phyloP scores from a whole-genome alignment of 1,140 invertebrate genomes.

The Papilio aristodemus region DNA sequence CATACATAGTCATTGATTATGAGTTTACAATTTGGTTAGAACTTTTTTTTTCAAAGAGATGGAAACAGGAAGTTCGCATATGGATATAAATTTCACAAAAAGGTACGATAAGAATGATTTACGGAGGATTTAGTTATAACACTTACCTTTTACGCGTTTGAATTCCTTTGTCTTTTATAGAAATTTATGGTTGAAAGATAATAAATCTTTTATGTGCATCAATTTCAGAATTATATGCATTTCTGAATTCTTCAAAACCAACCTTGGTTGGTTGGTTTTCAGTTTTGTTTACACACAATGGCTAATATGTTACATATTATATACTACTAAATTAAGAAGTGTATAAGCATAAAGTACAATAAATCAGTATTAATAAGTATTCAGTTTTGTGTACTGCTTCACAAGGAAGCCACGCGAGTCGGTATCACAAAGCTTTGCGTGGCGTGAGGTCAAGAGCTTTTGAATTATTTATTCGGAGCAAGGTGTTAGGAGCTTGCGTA shows the following conservation, averaged over 20 bases:
- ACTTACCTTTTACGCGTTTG: conserved; percentile 9
- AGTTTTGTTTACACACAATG: too few relatives aligned
- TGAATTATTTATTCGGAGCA: conserved; percentile 16
- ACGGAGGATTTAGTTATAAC: conserved; percentile 3
- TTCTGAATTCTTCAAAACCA: not conserved
- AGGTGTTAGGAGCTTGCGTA: conserved; percentile 13
- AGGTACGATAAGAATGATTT: conserved; percentile 13
- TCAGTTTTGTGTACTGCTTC: not conserved
- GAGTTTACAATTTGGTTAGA: too few relatives aligned
- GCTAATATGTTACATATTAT: too few relatives aligned
- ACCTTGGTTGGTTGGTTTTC: too few relatives aligned
- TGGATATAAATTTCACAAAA: conserved; percentile 17
- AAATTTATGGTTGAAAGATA: conserved; percentile 6
- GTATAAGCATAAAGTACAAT: not conserved
- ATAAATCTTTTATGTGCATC: conserved; percentile 9
- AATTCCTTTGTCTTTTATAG: conserved; percentile 13
- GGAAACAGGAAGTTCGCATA: not conserved
- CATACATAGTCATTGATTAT: too few relatives aligned
- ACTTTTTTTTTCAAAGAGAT: not conserved
- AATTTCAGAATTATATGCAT: not conserved
- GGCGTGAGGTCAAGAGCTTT: conserved; percentile 14
- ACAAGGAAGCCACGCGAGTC: not conserved
- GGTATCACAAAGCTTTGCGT: conserved; percentile 5
- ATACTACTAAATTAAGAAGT: too few relatives aligned
- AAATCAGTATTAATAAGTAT: not conserved